Conservation (phyloP, 2,888 invertebrate species). For the Neoascia interrupta region DNA sequence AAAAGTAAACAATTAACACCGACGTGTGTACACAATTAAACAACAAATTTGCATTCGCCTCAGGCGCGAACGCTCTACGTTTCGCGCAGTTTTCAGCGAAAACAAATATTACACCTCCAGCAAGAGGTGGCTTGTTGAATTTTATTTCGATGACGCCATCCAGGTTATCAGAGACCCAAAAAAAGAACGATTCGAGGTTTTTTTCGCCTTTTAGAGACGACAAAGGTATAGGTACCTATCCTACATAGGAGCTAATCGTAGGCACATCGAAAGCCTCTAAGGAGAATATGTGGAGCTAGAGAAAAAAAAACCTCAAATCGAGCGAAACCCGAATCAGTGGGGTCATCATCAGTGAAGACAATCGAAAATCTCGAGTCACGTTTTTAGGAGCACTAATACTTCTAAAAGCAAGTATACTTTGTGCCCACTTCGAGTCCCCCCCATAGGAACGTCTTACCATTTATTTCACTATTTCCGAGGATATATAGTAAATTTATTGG, state of each 20-base stretch:
- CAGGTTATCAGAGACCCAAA: neutral
- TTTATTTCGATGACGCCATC: conserved; percentile 34
- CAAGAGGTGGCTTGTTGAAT: conserved; percentile 8
- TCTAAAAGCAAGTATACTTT: too few relatives aligned
- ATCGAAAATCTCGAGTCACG: conserved; percentile 62
- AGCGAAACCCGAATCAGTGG: too few relatives aligned
- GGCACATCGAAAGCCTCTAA: too few relatives aligned
- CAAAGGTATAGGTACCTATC: conserved; percentile 28
- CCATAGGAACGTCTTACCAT: conserved; percentile 43
- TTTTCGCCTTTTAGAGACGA: neutral
- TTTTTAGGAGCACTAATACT: conserved; percentile 38
- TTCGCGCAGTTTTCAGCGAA: conserved; percentile 18
- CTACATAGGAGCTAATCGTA: neutral
- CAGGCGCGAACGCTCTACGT: conserved; percentile 3
- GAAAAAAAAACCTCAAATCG: neutral
- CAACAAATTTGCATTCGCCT: conserved; percentile 34
- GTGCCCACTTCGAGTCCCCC: conserved; percentile 29
- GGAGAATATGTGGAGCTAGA: conserved; percentile 13
- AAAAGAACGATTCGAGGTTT: neutral
- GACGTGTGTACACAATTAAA: conserved; percentile 8
- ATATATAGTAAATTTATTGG: conserved; percentile 39
- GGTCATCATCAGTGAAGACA: conserved; percentile 49
- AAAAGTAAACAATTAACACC: conserved; percentile 21
- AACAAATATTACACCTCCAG: conserved; percentile 15
- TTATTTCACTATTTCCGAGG: conserved; percentile 56